A percentile compares a stretch with the other conserved stretches of the same genome.
Conservation (phyloP, 2,113 vertebrate species). For the Bombycilla garrulus region DNA sequence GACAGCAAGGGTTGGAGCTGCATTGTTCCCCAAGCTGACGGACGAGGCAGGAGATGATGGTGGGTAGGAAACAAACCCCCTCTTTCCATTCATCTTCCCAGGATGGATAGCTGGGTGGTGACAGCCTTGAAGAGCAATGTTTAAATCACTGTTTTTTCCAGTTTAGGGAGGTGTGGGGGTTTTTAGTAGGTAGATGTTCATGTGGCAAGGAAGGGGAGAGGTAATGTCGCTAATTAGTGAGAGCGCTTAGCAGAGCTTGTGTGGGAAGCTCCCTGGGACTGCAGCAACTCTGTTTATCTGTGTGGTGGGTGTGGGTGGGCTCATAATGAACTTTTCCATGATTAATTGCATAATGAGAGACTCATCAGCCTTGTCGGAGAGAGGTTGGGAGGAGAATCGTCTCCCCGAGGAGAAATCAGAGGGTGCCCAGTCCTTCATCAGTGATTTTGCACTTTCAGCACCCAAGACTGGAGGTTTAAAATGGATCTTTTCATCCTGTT, state of each 20-base stretch:
- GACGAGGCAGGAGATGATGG: not conserved
- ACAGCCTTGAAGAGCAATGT: not conserved
- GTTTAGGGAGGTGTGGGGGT: accelerated
- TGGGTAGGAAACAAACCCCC: not conserved
- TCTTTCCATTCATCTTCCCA: not conserved
- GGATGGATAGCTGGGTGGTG: not conserved
- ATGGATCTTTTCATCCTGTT: accelerated
- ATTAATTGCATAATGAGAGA: not conserved
- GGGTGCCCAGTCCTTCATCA: accelerated
- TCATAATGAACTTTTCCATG: not conserved
- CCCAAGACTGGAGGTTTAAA: not conserved
- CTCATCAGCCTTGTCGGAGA: accelerated
- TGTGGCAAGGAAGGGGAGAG: not conserved
- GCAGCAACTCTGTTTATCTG: not conserved
- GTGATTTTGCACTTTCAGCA: accelerated
- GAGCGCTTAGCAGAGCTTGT: not conserved
- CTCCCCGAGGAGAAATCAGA: not conserved
- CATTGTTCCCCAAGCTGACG: not conserved
- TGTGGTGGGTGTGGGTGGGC: not conserved
- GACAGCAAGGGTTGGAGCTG: not conserved
- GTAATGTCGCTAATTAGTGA: accelerated
- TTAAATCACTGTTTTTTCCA: not conserved
- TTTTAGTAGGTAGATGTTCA: not conserved
- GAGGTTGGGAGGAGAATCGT: not conserved
- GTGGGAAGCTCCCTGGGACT: not conserved